Base-by-base conservation (phyloP, 2,797 vertebrate genomes). In the Hafferia zeledoni region DNA sequence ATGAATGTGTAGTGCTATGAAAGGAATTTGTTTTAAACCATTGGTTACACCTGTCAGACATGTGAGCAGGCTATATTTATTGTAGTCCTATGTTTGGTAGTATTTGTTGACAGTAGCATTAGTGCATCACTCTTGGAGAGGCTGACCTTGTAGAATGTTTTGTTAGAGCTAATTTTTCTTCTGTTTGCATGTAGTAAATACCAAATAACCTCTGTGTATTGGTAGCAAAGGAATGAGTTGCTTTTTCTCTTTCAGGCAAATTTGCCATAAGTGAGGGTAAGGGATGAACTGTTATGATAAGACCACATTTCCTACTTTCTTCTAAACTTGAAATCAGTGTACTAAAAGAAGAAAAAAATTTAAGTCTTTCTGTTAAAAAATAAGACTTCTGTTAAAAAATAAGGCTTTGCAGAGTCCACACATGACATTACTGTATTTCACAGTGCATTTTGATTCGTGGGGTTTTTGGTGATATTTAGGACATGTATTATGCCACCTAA, bases 1-100 rank as follows among this genome's bases (percentile, higher is more conserved):
- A 18, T 83, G 59, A 85, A 47, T 7, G 22, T 81, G n/a, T 59
- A 20, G 61, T 86, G 70, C 64, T 78, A 82, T 91, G 82, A 79
- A 87, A 70, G 64, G 71, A 87, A 88, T 95, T 93, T 68, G 61
- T 15, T 94, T 63, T 46, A 93, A 96, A 67, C 57, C 59, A 65
- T 61, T 86, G 67, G 63, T 90, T 92, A 56, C 60, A 27, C 47
- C 50, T 83, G 37, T 86, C 82, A 82, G 79, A 53, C 76, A 7
- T 46, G 72, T 1, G 6, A 89, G 30, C 63, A 84, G 55, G 27
- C 76, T 90, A 0, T 87, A 30, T 78, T 93, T 89, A 49, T 70
- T 82, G 55, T 63, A 47, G 71, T 87, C 69, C 80, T 75, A 0
- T 80, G 20, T 82, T 92, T 80, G 75, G 64, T 68, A 67, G 41